phyloP scores from a whole-genome alignment of 2,888 invertebrate genomes.

The Drosophila kanekoi region DNA sequence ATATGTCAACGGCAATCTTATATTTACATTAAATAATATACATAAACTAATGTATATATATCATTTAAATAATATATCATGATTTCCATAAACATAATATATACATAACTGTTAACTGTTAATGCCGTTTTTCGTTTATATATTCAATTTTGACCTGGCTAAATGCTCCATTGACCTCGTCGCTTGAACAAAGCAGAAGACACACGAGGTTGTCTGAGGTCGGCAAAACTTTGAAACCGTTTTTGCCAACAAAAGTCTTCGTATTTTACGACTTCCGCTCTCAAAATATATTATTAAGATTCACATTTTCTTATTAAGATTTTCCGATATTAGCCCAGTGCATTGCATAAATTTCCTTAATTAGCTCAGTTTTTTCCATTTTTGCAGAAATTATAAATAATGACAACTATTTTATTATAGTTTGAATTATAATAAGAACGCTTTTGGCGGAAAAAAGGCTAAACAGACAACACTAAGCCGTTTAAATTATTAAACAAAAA shows the following conservation, averaged over 20 bases:
- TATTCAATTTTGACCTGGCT: conserved; percentile 30
- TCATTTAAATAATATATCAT: neutral
- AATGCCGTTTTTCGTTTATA: conserved; percentile 11
- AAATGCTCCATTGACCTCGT: conserved; percentile 23
- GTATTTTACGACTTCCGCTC: conserved; percentile 9
- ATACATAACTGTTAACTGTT: conserved; percentile 6
- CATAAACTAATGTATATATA: neutral
- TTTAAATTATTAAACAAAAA: neutral
- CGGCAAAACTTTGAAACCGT: neutral
- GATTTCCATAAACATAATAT: neutral
- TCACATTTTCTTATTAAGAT: neutral
- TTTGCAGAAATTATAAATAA: too few species aligned
- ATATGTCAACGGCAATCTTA: too few species aligned
- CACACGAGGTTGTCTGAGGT: conserved; percentile 5
- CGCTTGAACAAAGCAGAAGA: conserved; percentile 7
- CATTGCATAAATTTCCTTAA: neutral
- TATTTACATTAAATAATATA: too few species aligned
- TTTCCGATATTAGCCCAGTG: neutral
- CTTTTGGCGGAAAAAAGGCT: neutral
- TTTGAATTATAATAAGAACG: rapidly evolving
- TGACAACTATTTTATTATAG: too few species aligned
- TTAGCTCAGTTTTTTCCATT: too few species aligned
- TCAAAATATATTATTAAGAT: neutral
- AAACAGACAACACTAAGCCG: neutral
- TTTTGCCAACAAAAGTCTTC: neutral